Evolutionary conservation across 1,140 invertebrate genomes (phyloP), one percentile per base, ranked within the genome.

Genomic region (Drosophila paulistorum): DNA sequence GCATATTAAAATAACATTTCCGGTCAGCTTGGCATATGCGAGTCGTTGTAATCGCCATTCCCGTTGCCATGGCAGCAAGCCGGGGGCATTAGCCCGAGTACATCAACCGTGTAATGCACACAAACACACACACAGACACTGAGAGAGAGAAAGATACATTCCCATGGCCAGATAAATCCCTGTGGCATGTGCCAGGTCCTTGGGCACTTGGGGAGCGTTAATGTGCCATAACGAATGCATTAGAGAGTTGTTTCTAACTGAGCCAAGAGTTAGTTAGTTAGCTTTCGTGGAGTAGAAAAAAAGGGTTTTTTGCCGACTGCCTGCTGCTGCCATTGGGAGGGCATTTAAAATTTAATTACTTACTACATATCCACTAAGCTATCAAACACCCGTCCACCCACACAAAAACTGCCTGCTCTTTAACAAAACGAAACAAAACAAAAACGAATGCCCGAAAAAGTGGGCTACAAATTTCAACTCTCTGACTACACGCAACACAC

Each of bases 221-320:
- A 87, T 87, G 84, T 87, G 81, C 80, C 84, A 89, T 87, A 87
- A 87, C 84, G 77, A 87, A 89, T 87, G 80, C 84, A 89, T 87
- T 87, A 84, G 83, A 83, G 83, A 79, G 71, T 65, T 23, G 74
- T 63, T 64, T 59, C 64, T 61, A 60, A 70, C 64, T 67, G 73
- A 68, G 74, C 65, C 61, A 64, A 65, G 79, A 65, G 79, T 78
- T 79, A 45, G 74, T 69, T 76, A 45, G 45, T 37, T 65, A 17
- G n/a, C 23, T 68, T 74, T 61, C 48, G 1, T 39, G 35, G 10
- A n/a, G 20, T 11, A 17, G 13, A 20, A 51, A 51, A 51, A 51
- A 51, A 23, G 45, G 45, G 45, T 17, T 51, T 51, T 23, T 7
- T 23, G 14, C 14, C 17, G 14, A 3, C 14, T 48, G 17, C 9